Conservation (phyloP, 2,113 vertebrate genomes). For the Podocnemis expansa region DNA sequence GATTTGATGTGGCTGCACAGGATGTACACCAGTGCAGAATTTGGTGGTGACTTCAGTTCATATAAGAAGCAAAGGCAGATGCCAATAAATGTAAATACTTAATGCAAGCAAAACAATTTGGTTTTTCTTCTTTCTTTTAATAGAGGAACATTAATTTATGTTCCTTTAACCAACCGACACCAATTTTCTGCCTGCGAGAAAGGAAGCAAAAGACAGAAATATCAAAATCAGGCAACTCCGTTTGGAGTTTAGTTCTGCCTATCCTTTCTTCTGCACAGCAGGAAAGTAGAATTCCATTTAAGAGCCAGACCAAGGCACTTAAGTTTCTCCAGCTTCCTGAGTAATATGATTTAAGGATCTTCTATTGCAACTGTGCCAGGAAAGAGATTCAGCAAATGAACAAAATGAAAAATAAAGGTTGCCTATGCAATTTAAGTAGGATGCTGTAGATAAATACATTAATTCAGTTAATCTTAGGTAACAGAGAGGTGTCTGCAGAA, state of each 20-base stretch:
- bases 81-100: constrained; percentile 17
- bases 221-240: background rate
- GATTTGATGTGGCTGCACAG: background rate
- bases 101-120: background rate
- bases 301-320: background rate
- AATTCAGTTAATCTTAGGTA: background rate
- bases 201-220: background rate
- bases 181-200: constrained; percentile 18
- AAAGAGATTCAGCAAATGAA: background rate
- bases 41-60: background rate
- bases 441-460: background rate
- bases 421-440: background rate
- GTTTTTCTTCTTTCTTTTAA: constrained; percentile 1
- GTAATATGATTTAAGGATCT: background rate
- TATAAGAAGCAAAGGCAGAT: background rate
- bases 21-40: background rate
- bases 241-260: background rate
- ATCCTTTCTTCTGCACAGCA: background rate
- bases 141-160: background rate
- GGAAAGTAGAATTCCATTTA: background rate
- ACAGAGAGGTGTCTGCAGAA: background rate
- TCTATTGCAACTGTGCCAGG: background rate
- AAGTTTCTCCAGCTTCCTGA: background rate
- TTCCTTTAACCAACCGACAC: background rate
- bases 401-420: background rate